Evolutionary conservation across 2,888 invertebrate species (phyloP), one percentile per base, ranked within the genome.

Genomic region (Drosophila macrospina): DNA sequence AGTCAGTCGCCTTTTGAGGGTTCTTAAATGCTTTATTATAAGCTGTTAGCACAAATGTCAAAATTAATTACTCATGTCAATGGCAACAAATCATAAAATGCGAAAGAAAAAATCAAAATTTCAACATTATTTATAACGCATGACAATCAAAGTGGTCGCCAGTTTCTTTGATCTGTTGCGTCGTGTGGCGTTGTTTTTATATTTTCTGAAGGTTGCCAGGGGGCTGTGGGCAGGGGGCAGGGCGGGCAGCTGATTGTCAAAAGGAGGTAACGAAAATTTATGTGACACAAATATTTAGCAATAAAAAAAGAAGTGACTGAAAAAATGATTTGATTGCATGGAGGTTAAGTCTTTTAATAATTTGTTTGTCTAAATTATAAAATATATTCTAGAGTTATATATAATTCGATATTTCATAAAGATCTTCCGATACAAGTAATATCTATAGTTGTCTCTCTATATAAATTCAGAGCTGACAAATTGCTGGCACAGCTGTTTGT

Each of bases 41-140:
- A 86, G 69, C 85, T 85, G 86, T 89, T 89, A 75, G 85, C 81
- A 75, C 75, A 87, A 84, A 84, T 85, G 85, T 89, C 85, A 88
- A 61, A 74, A 77, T 78, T 82, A 83, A 89, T 86, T 77, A 79
- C 89, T 88, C 71, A 73, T 86, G 89, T 86, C 89, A 89, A 66
- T 62, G 61, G 66, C 69, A 70, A 85, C 79, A 88, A 82, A 82
- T 82, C 81, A 82, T 88, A 76, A 86, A 75, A 66, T 50, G 56
- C 54, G 24, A 20, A 52, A 44, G n/a, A n/a, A 66, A 57, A 60
- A 69, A 64, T 67, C 45, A 48, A 79, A 62, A 74, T 74, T 71
- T 78, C 60, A 60, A 65, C 74, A 77, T 80, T 88, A 89, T 83
- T 87, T 87, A 83, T 88, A 76, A 70, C 50, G 65, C 75, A 74